Base-by-base conservation (phyloP, 2,888 invertebrate genomes). In the Amphipyra berbera region DNA sequence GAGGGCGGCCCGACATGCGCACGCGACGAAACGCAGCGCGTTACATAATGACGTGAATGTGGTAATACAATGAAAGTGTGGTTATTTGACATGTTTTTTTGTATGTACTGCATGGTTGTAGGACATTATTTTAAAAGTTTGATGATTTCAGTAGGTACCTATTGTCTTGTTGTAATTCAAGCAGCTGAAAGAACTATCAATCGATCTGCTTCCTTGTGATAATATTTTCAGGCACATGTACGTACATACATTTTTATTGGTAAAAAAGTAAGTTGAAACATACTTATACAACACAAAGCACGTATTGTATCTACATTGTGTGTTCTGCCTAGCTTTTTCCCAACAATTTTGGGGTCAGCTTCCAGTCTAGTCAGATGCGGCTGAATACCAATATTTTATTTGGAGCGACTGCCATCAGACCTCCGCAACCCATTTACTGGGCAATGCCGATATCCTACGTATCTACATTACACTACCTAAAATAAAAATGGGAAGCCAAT, bases 1-100 rank as follows among this genome's bases (percentile, higher is more conserved):
- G 79, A 85, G 90, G 91, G 91, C 90, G 90, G 90, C 74, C 70
- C 59, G 73, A 83, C 87, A 87, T 93, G 94, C 90, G 92, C 89
- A 87, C 85, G 91, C 91, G 91, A 82, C 85, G 58, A 60, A 71
- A 59, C 33, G 52, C 38, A 38, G 33, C 14, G 2, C 15, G 53
- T 60, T 61, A 46, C 48, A 60, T 64, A 68, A 72, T 71, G 50
- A 62, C 14, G 27, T 9, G 62, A 69, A 46, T 72, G 68, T 68
- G 72, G 68, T 68, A 76, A 75, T 75, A 74, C 72, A 79, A 69
- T 63, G 72, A 76, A 76, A 79, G 74, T 78, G 64, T 68, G 65
- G 57, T 71, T 73, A 72, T 65, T 81, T 54, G 54, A 47, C 61
- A n/a, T 59, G 75, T 55, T 54, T 46, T 46, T 41, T 13, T 69